Evolutionary conservation across 1,140 invertebrate species (phyloP).

Genomic region (Tetragonula clypearis): DNA sequence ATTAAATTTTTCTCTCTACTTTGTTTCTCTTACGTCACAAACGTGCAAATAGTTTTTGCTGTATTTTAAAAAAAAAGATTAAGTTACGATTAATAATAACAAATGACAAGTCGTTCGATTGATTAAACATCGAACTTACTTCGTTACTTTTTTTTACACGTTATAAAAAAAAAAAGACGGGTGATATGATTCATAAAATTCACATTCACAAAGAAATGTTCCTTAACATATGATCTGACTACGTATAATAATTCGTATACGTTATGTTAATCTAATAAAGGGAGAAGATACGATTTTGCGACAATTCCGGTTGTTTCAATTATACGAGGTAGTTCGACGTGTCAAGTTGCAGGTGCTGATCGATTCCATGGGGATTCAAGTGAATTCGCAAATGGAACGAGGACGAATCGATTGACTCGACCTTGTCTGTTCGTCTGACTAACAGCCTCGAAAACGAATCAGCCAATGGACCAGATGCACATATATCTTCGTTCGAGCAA

Average conservation of each 20-base stretch:
- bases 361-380: slow-evolving; percentile 44
- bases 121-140: no score
- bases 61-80: no score
- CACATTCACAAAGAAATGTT: not conserved
- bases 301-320: not conserved
- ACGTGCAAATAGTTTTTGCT: no score
- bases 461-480: not conserved
- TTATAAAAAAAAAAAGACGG: not conserved
- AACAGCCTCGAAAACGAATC: slow-evolving; percentile 16
- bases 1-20: no score
- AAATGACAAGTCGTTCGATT: no score
- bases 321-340: not conserved
- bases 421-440: slow-evolving; percentile 11
- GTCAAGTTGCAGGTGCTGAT: slow-evolving; percentile 32
- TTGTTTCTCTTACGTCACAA: no score
- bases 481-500: not conserved
- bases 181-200: not conserved
- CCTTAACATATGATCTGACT: not conserved
- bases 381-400: slow-evolving; percentile 41
- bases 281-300: not conserved
- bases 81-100: no score
- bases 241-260: no score
- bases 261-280: not conserved
- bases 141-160: no score
- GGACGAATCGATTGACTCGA: slow-evolving; percentile 48